Conservation (phyloP, 2,888 invertebrate genomes). For the Arctia plantaginis region DNA sequence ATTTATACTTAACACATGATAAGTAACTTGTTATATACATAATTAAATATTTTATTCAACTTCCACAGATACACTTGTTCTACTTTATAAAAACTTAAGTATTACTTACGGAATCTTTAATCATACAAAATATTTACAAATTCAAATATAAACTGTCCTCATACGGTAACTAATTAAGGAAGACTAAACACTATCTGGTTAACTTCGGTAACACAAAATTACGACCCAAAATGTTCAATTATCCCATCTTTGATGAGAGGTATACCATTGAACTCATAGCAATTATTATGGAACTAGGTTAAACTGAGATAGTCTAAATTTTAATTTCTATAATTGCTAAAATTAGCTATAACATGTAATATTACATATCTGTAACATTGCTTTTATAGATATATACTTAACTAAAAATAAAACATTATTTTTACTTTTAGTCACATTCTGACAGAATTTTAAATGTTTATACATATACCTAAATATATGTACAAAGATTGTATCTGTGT, state of each 20-base stretch:
- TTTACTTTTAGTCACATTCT: not conserved
- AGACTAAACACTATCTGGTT: slow-evolving; percentile 66
- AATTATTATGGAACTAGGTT: not conserved
- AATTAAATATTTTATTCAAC: slow-evolving; percentile 31
- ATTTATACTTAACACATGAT: slow-evolving; percentile 39
- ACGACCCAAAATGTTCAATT: not conserved
- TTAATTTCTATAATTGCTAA: not conserved
- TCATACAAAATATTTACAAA: slow-evolving; percentile 1
- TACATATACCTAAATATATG: too few species aligned
- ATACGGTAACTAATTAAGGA: slow-evolving; percentile 75
- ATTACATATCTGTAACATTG: not conserved
- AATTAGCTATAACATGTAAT: not conserved
- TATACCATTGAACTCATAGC: slow-evolving; percentile 34
- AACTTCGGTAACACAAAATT: slow-evolving; percentile 68
- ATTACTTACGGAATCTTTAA: slow-evolving; percentile 9
- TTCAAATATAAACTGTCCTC: slow-evolving; percentile 48
- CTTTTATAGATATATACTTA: too few species aligned
- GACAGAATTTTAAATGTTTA: not conserved
- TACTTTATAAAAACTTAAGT: slow-evolving; percentile 16
- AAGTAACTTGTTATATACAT: slow-evolving; percentile 34
- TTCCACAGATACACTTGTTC: slow-evolving; percentile 21
- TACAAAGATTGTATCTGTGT: too few species aligned
- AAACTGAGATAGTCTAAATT: not conserved
- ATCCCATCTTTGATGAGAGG: not conserved
- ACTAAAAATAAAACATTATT: not conserved